Percentiles rank a stretch among this genome's conserved stretches.
Evolutionary conservation across 2,888 invertebrate genomes (phyloP).

Genomic region (Calameuta idolon): DNA sequence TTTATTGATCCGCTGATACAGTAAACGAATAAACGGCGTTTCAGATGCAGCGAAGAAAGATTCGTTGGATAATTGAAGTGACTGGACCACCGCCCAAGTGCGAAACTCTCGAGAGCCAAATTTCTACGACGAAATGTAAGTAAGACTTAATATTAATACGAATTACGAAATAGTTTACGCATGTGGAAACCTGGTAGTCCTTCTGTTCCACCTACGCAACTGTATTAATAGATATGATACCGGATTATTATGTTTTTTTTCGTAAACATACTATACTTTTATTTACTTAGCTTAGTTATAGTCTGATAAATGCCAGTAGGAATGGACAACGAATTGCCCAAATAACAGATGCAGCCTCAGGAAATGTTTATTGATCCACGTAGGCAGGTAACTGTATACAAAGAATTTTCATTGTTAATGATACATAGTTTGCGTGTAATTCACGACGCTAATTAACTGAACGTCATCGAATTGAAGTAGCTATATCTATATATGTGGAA

Average conservation of each 20-base stretch:
- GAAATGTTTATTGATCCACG: neutral
- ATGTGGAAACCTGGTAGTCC: neutral
- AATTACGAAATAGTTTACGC: neutral
- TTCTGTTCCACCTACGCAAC: neutral
- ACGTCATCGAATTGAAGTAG: neutral
- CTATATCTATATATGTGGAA: neutral
- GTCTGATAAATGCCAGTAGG: neutral
- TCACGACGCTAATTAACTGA: neutral
- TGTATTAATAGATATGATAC: neutral
- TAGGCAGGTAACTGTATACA: neutral
- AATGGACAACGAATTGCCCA: neutral
- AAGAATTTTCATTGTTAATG: neutral
- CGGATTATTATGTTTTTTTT: neutral
- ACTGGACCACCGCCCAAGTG: slow-evolving; percentile 66
- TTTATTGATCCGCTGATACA: neutral
- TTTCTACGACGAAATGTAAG: slow-evolving; percentile 70
- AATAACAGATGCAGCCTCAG: neutral
- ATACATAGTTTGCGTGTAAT: neutral
- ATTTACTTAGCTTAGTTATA: neutral
- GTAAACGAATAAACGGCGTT: neutral
- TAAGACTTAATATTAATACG: slow-evolving; percentile 27
- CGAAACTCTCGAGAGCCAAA: slow-evolving; percentile 70
- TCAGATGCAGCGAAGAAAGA: slow-evolving; percentile 62
- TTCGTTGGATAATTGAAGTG: slow-evolving; percentile 71
- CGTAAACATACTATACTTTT: neutral